Evolutionary conservation across 2,888 invertebrate genomes (phyloP).

Genomic region (Liodrosophila aerea): DNA sequence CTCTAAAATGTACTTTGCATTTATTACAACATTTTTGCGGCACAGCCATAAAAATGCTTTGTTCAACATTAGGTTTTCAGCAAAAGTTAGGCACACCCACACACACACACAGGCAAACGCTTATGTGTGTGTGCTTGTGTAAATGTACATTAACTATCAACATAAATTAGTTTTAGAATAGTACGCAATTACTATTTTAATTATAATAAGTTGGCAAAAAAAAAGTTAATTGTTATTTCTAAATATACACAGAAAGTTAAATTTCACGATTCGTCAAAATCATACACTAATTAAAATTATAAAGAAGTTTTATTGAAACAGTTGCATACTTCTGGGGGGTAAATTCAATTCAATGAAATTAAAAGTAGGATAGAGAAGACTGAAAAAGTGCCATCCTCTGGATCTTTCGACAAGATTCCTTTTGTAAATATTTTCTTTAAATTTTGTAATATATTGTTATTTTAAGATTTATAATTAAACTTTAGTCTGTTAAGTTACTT

Average conservation of each 20-base stretch:
- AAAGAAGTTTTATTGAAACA: no score
- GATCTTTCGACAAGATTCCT: no score
- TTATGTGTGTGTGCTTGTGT: slow-evolving; percentile 1
- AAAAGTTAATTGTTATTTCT: neutral
- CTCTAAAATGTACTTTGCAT: slow-evolving; percentile 71
- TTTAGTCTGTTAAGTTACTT: no score
- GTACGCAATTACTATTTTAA: neutral
- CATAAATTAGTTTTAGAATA: slow-evolving; percentile 29
- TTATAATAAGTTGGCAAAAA: neutral
- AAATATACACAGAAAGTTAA: no score
- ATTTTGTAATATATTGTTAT: no score
- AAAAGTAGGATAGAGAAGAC: no score
- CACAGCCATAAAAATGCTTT: slow-evolving; percentile 71
- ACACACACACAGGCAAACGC: slow-evolving; percentile 2
- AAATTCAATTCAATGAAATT: no score
- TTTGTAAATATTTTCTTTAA: no score
- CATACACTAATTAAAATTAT: no score
- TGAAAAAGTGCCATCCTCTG: no score
- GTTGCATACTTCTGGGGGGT: no score
- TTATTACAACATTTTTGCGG: slow-evolving; percentile 71
- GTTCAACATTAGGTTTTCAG: slow-evolving; percentile 52
- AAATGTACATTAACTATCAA: slow-evolving; percentile 6
- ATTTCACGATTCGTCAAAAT: neutral
- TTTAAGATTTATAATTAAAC: no score
- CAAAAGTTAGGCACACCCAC: slow-evolving; percentile 20